A percentile compares a stretch with the other conserved stretches of the same genome.
Evolutionary conservation across 2,797 vertebrate species (phyloP).

Genomic region (Propithecus deckenii): DNA sequence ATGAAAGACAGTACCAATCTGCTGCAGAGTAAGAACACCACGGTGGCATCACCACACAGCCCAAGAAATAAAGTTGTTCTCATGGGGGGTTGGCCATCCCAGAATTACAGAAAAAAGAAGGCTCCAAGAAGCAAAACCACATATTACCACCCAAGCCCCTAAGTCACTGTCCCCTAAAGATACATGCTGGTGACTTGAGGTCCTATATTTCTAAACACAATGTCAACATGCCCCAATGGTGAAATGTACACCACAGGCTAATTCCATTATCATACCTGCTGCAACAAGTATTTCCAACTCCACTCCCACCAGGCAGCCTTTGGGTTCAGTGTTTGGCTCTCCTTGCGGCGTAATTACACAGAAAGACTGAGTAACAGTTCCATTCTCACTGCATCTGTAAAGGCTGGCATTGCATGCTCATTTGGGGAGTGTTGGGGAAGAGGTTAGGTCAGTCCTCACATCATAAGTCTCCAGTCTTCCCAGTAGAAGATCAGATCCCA

Average conservation of each 20-base stretch:
- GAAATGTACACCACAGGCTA: neutral
- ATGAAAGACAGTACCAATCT: neutral
- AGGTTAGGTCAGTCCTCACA: neutral
- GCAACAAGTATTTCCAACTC: neutral
- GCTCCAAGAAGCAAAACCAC: neutral
- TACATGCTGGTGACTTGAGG: neutral
- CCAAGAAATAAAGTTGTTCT: neutral
- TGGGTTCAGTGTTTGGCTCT: neutral
- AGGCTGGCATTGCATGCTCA: neutral
- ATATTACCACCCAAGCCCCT: neutral
- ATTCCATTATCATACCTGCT: neutral
- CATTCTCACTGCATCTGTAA: neutral
- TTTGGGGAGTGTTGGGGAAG: accelerated
- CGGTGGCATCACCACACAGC: accelerated
- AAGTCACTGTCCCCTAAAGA: neutral
- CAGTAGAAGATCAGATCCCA: neutral
- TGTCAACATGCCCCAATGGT: neutral
- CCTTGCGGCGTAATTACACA: neutral
- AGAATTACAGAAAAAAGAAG: neutral
- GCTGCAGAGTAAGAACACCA: neutral
- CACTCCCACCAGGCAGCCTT: neutral
- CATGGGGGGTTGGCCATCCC: accelerated
- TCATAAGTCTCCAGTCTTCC: neutral
- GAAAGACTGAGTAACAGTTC: neutral
- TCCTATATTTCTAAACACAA: neutral